phyloP scores from a whole-genome alignment of 2,113 vertebrate genomes.

The Tiliqua scincoides region DNA sequence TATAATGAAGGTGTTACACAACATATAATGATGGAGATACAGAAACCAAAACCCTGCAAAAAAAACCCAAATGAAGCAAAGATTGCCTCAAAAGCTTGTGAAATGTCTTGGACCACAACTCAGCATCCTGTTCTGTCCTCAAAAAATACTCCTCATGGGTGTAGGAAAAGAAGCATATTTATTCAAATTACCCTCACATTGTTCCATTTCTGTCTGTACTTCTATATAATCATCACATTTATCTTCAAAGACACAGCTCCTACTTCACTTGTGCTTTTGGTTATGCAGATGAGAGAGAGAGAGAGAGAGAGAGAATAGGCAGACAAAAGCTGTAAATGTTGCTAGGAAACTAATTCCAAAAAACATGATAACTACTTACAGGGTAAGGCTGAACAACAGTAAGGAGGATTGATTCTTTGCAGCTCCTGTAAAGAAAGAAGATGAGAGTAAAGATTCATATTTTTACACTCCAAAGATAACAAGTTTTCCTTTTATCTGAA shows the following conservation, averaged over 20 bases:
- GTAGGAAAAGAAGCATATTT: slow-evolving; percentile 8
- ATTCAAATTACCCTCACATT: slow-evolving; percentile 25
- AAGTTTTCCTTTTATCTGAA: slow-evolving; percentile 43
- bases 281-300: slow-evolving; percentile 37
- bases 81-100: background rate
- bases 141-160: background rate
- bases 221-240: slow-evolving; percentile 6
- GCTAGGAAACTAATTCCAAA: slow-evolving; percentile 64
- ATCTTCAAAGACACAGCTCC: slow-evolving; percentile 31
- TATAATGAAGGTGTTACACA: background rate
- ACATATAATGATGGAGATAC: background rate
- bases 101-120: slow-evolving; percentile 4
- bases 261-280: slow-evolving; percentile 39
- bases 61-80: background rate
- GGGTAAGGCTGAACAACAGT: slow-evolving; percentile 97
- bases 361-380: slow-evolving; percentile 78
- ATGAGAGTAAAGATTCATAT: slow-evolving; percentile 42
- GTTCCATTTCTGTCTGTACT: slow-evolving; percentile 5
- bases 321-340: slow-evolving; percentile 44
- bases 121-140: background rate
- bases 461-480: slow-evolving; percentile 19
- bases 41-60: background rate
- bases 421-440: slow-evolving; percentile 86
- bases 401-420: slow-evolving; percentile 97
- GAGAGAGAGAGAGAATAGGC: slow-evolving; percentile 11